Base-by-base conservation (phyloP, 2,797 vertebrate species). In the Lagodon rhomboides region DNA sequence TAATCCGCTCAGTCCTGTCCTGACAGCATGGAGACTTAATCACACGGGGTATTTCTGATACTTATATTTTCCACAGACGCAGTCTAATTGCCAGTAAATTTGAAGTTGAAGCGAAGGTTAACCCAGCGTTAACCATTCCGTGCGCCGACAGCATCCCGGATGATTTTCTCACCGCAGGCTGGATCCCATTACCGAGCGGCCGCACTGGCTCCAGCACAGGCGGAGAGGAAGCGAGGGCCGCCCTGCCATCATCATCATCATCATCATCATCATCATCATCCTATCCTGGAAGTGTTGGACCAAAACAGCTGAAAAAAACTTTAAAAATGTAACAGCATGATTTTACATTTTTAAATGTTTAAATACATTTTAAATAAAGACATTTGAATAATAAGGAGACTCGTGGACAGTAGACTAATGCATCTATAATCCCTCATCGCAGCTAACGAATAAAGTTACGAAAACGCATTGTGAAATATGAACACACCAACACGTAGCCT, bases 81-180 rank as follows among this genome's bases (percentile, higher is more conserved):
- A 15, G 27, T 81, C 82, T 92, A 91, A 92, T 93, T 87, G 85
- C 68, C 90, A 51, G 74, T 49, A 90, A 77, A 92, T 89, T 75
- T 75, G 63, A 59, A 63, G 77, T 86, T 89, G 79, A 87, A 75
- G 77, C 71, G 85, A 83, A 90, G 91, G 92, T 93, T 90, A 91
- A 92, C 90, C 53, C 85, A 12, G 85, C 88, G 73, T 86, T 84
- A 86, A 76, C 69, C 38, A 27, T 6, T 85, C 13, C 87, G 90
- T 87, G 93, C 70, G 72, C 64, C 54, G 76, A 3, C 85, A 67
- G 70, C 87, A 77, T 84, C 83, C 78, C 51, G 65, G 43, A 18
- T 89, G 78, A 90, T 92, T 88, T 91, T 49, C 77, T 89, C 83
- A 16, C 89, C 70, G 88, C 92, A 87, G 87, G 82, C 88, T 68